phyloP scores from a whole-genome alignment of 2,113 vertebrate species.

The Brachirus orientalis region DNA sequence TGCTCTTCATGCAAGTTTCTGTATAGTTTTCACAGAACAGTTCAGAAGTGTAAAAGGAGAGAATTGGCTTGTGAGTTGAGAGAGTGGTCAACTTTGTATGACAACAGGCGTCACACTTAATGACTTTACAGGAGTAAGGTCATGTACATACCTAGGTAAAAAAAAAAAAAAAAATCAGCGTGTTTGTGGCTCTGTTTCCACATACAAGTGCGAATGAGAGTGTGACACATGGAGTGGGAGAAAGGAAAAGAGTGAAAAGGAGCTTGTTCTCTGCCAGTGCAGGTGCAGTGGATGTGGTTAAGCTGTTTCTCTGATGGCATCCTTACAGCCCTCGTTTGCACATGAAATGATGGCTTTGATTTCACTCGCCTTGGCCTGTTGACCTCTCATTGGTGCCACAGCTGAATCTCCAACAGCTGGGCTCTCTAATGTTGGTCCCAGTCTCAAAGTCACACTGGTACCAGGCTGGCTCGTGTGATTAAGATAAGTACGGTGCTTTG shows the following conservation, averaged over 20 bases:
- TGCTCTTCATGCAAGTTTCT: conserved; percentile 57
- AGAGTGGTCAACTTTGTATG: conserved; percentile 47
- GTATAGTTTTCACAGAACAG: conserved; percentile 58
- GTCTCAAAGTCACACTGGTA: conserved; percentile 63
- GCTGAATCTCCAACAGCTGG: conserved; percentile 43
- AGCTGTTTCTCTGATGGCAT: conserved; percentile 71
- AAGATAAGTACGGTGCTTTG: conserved; percentile 61
- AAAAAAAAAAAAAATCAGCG: too few species aligned
- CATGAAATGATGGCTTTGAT: conserved; percentile 67
- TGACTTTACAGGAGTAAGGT: too few species aligned
- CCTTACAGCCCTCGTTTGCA: conserved; percentile 10
- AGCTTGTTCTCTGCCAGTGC: conserved; percentile 44
- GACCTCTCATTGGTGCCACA: conserved; percentile 54
- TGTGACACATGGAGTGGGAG: conserved; percentile 51
- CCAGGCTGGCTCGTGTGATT: conserved; percentile 59
- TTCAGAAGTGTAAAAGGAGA: conserved; percentile 58
- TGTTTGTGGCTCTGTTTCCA: too few species aligned
- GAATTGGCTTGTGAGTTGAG: conserved; percentile 50
- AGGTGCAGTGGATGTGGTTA: conserved; percentile 45
- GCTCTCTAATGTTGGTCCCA: conserved; percentile 61
- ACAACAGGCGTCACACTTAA: too few species aligned
- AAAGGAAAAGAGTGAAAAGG: conserved; percentile 65
- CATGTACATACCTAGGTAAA: too few species aligned
- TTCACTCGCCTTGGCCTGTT: conserved; percentile 52
- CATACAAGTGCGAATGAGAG: too few species aligned